phyloP scores from a whole-genome alignment of 2,888 invertebrate species.

The Drosophila conformis region DNA sequence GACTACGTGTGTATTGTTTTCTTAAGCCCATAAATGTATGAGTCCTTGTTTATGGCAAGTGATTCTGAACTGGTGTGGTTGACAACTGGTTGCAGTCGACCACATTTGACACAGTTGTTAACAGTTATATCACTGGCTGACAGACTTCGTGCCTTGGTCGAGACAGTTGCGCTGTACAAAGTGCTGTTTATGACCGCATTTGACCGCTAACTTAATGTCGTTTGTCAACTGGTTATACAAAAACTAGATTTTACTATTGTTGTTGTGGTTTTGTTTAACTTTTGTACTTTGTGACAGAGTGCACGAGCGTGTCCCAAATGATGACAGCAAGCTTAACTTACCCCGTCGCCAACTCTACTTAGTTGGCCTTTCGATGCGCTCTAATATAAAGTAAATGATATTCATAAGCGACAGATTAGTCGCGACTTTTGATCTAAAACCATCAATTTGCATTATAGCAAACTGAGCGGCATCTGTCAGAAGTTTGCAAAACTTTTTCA shows the following conservation, averaged over 20 bases:
- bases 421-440: conserved; percentile 62
- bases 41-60: conserved; percentile 5
- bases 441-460: conserved; percentile 66
- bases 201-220: conserved; percentile 65
- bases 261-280: conserved; percentile 41
- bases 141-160: conserved; percentile 27
- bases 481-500: conserved; percentile 56
- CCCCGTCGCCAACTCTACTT: not conserved
- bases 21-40: not conserved
- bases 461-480: conserved; percentile 48
- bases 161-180: conserved; percentile 28
- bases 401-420: conserved; percentile 42
- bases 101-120: conserved; percentile 20
- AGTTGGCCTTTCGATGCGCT: conserved; percentile 12
- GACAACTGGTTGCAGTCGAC: conserved; percentile 52
- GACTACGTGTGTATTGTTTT: no score
- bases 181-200: conserved; percentile 55
- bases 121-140: conserved; percentile 67
- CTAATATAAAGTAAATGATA: conserved; percentile 46
- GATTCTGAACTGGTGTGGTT: not conserved
- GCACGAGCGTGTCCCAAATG: conserved; percentile 64
- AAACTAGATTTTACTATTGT: conserved; percentile 39
- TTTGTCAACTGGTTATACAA: conserved; percentile 55
- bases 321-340: conserved; percentile 60
- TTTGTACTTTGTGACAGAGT: conserved; percentile 51